Base-by-base conservation (phyloP, 2,797 vertebrate species). In the Chanos chanos region DNA sequence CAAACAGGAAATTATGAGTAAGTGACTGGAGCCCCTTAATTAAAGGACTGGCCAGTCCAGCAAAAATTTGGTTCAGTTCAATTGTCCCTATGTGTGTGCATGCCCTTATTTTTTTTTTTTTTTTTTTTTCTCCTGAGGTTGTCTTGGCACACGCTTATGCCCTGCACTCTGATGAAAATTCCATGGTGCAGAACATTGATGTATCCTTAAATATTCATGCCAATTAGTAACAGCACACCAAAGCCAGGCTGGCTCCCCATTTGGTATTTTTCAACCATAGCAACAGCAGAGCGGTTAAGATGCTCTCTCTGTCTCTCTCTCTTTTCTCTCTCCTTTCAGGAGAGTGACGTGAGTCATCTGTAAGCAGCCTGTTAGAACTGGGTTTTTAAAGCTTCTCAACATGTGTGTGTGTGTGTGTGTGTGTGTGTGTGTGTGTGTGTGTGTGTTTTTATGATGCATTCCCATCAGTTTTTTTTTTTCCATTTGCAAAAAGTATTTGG, bases 401-500 rank as follows among this genome's bases (percentile, higher is more conserved):
- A 61, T 74, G 77, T 65, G 12, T 31, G 47, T 72, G 67, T 65
- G 58, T 61, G 44, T 28, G 44, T 31, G 16, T 10, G 5, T 50
- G 33, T 36, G 16, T 9, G 34, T 43, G 39, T 25, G 28, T 4
- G 27, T 47, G 54, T 60, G 47, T 55, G 13, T 53, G 61, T 55
- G 27, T 50, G 40, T 43, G 12, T 16, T 19, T 70, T 72, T 75
- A 72, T 70, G 77, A 70, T 77, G 73, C 78, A 77, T 77, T 73
- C 77, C 75, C 79, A 80, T 76, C 33, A 51, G 50, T 12, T 33
- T 37, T 39, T 16, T 45, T 45, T 65, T 67, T 34, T 73, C 69
- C 77, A 76, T 84, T 80, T 75, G 53, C 66, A 76, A 79, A 80
- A 81, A 77, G 70, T 67, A 75, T 77, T 79, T 79, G 78, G 77